Conservation (phyloP, 2,888 invertebrate species). For the Quadroppia sp. region DNA sequence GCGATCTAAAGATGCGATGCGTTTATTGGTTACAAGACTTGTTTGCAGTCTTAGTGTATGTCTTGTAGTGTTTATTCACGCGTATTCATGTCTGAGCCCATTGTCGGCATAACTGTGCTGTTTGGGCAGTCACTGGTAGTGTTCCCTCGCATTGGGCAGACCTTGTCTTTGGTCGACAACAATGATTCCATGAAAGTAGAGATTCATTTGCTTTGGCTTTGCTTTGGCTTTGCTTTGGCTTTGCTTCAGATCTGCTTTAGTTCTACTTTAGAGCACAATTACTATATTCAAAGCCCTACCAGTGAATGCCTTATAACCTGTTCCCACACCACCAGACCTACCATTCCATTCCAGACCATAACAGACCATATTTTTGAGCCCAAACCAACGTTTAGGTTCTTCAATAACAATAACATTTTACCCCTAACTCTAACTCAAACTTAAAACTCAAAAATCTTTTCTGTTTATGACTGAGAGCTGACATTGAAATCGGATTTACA, state of each 20-base stretch:
- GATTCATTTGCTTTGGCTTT: constrained; percentile 19
- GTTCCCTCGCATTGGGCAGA: not conserved
- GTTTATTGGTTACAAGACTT: constrained; percentile 30
- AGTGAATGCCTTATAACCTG: constrained; percentile 21
- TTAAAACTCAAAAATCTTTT: not conserved
- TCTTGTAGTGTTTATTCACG: constrained; percentile 25
- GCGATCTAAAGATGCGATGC: constrained; percentile 15
- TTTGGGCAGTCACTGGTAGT: not conserved
- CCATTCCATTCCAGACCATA: constrained; percentile 6
- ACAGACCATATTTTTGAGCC: not conserved
- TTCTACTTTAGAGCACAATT: not conserved
- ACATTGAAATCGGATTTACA: constrained; percentile 29
- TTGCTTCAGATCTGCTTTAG: constrained; percentile 13
- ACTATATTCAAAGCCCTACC: not conserved
- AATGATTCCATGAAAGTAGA: constrained; percentile 23
- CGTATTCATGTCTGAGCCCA: constrained; percentile 25
- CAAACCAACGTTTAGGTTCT: constrained; percentile 22
- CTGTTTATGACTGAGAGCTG: constrained; percentile 6
- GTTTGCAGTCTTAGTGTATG: not conserved
- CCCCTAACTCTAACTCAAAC: not conserved
- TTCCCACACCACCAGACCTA: too few relatives aligned
- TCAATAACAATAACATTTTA: constrained; percentile 32
- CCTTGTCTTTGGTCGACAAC: constrained; percentile 21
- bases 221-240: too few relatives aligned
- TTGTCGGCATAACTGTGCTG: constrained; percentile 30